A percentile compares a stretch with the other conserved stretches of the same genome.
These are phyloP conservation scores for Tursiops truncatus DNA, from an alignment of 2,113 vertebrate genomes.

Conservation along the genomic window DNA sequence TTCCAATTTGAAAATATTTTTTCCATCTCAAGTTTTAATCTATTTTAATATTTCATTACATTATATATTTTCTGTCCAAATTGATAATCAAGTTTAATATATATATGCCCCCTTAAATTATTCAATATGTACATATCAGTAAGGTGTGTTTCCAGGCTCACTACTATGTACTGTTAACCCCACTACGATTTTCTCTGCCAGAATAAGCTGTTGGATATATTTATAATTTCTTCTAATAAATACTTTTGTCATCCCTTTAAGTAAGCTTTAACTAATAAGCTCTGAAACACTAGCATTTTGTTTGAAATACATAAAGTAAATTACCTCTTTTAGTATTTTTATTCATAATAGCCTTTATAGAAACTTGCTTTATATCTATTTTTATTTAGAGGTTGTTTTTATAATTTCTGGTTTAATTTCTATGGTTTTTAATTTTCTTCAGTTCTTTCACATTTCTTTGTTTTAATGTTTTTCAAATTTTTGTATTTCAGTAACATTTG, in stretches of 20 bases:
- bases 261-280: not conserved
- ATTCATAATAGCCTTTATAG: not conserved
- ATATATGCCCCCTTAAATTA: not conserved
- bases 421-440: not conserved
- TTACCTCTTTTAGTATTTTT: not conserved
- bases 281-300: not conserved
- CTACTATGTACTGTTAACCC: not conserved
- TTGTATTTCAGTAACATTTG: not conserved
- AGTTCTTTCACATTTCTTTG: not conserved
- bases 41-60: not conserved
- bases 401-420: not conserved
- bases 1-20: not conserved
- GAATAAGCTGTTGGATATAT: not conserved
- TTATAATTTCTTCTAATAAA: not conserved
- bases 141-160: not conserved
- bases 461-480: not conserved
- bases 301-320: not conserved
- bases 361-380: not conserved
- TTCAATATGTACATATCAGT: not conserved
- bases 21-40: not conserved
- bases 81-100: not conserved
- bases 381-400: not conserved
- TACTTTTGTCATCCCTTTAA: not conserved
- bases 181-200: not conserved
- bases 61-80: not conserved